Evolutionary conservation across 2,113 vertebrate genomes (phyloP).

Genomic region (Pterocles orientalis): DNA sequence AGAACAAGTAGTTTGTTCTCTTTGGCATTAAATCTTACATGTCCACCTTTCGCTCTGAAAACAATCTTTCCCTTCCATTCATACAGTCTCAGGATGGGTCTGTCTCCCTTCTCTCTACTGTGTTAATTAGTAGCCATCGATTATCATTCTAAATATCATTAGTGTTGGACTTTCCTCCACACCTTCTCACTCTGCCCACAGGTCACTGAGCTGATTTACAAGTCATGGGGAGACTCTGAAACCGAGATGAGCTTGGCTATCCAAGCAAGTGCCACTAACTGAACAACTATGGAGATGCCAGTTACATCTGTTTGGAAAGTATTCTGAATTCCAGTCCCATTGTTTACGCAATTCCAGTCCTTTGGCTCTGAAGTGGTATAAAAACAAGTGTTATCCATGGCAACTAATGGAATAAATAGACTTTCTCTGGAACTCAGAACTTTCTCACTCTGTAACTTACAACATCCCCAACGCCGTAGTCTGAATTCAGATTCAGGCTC

Average conservation of each 20-base stretch:
- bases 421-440: not conserved
- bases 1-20: not conserved
- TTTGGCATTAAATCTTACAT: not conserved
- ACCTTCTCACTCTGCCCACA: not conserved
- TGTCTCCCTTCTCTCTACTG: not conserved
- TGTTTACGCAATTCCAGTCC: not conserved
- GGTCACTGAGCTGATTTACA: not conserved
- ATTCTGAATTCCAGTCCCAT: not conserved
- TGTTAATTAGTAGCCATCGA: not conserved
- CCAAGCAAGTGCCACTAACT: not conserved
- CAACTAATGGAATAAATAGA: slow-evolving; percentile 24
- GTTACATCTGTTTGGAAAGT: not conserved
- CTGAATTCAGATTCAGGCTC: not conserved
- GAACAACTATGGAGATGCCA: not conserved
- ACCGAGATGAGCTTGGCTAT: not conserved
- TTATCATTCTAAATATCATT: not conserved
- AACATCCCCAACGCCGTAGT: not conserved
- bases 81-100: not conserved
- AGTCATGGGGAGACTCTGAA: not conserved
- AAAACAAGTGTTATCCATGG: not conserved
- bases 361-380: not conserved
- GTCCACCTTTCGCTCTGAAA: slow-evolving; percentile 13
- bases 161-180: not conserved
- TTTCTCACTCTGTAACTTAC: not conserved
- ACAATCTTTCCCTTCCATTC: not conserved